These are phyloP conservation scores for Microctonus brassicae DNA, from an alignment of 2,888 invertebrate genomes.

Conservation along the genomic window DNA sequence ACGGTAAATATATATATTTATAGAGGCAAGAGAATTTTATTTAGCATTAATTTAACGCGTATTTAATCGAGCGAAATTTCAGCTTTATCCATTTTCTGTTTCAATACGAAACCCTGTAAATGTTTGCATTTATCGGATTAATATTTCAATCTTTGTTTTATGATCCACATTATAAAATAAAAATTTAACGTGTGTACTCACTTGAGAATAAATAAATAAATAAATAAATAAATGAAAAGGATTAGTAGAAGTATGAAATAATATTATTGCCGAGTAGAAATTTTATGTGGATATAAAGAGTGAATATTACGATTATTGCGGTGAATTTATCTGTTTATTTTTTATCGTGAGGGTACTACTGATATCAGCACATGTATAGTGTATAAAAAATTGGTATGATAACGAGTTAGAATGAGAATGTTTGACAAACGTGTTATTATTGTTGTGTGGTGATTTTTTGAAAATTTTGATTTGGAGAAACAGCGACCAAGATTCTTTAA, in stretches of 20 bases:
- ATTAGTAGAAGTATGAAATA: background rate
- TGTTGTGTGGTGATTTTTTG: background rate
- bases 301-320: constrained; percentile 13
- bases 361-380: background rate
- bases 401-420: background rate
- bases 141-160: background rate
- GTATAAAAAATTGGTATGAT: background rate
- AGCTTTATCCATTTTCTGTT: background rate
- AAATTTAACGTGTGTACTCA: too few relatives aligned
- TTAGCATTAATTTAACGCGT: background rate
- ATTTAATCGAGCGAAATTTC: background rate
- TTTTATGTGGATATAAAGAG: background rate
- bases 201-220: background rate
- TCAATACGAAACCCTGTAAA: constrained; percentile 8
- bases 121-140: background rate
- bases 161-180: background rate
- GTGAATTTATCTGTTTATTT: background rate
- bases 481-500: constrained; percentile 9
- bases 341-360: background rate
- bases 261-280: background rate
- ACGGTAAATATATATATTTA: background rate
- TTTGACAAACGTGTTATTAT: background rate
- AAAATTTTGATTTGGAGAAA: background rate
- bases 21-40: background rate
- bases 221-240: background rate